These are phyloP conservation scores for Athrips mouffetella DNA, from an alignment of 2,888 invertebrate species.

Conservation along the genomic window DNA sequence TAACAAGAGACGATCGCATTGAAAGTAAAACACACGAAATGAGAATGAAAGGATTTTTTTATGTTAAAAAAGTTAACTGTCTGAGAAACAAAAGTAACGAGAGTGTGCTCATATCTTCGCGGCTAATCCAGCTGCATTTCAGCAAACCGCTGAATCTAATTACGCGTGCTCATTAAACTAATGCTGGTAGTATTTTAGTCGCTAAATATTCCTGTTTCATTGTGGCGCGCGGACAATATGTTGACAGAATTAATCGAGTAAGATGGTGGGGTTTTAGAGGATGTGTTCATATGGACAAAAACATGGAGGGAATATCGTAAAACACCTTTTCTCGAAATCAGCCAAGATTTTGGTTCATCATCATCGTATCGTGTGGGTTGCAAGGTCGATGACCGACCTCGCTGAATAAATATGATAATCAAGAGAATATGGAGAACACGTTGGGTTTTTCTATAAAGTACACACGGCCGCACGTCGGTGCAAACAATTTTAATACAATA, in stretches of 20 bases:
- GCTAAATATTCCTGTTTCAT: slow-evolving; percentile 69
- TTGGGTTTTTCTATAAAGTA: too few relatives aligned
- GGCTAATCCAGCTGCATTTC: slow-evolving; percentile 45
- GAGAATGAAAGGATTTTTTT: not conserved
- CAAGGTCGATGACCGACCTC: too few relatives aligned
- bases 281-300: too few relatives aligned
- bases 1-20: slow-evolving; percentile 3
- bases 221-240: slow-evolving; percentile 72
- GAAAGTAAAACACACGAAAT: not conserved
- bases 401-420: too few relatives aligned
- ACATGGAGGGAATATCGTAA: too few relatives aligned
- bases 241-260: slow-evolving; percentile 74
- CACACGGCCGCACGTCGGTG: too few relatives aligned
- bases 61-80: not conserved
- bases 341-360: too few relatives aligned
- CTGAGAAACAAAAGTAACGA: not conserved
- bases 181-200: slow-evolving; percentile 64
- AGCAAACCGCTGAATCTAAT: slow-evolving; percentile 58
- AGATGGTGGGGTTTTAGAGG: slow-evolving; percentile 56
- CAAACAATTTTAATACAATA: too few relatives aligned
- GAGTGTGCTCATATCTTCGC: slow-evolving; percentile 1
- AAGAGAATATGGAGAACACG: too few relatives aligned
- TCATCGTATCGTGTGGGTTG: too few relatives aligned
- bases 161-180: slow-evolving; percentile 70
- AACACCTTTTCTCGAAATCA: too few relatives aligned